Base-by-base conservation (phyloP, 30 jellyfish, hydroid and myxozoan genomes). In the Rhopilema esculentum region DNA sequence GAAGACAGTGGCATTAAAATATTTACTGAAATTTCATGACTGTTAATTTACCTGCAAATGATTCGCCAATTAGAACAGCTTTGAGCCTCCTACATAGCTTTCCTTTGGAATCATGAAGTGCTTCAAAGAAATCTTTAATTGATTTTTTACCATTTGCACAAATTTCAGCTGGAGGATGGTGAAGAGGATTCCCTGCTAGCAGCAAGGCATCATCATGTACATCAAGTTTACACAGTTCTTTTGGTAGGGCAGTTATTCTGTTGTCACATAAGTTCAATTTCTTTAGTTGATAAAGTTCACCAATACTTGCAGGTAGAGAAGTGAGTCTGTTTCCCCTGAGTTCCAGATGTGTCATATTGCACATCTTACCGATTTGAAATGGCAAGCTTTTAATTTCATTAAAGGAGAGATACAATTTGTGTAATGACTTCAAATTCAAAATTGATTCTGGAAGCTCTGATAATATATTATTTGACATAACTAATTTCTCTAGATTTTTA, bases 111-210 rank as follows among this genome's bases (percentile, higher is more conserved):
- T 51, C 29, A 21, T 86, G 79, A 49, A 80, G 28, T 0, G 97
- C 99, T 12, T 73, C 89, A 80, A 89, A 94, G 78, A 68, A 94
- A 0, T 80, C 91, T 69, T 81, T 69, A 69, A 94, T 94, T n/a
- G 97, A 53, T 1, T 85, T 57, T 27, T 72, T 66, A 1, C 99
- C 99, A 77, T 90, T 77, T 30, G 50, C 40, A 52, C 98, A 91
- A 27, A 87, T 90, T 51, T 94, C 97, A 27, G 77, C 25, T 7
- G 99, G 99, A 16, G 99, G 99, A 65, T 25, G 74, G 23, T 90
- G 99, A 16, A 94, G 78, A 1, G 97, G 97, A 70, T 94, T 94
- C 20, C 87, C 88, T 72, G 90, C 67, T 12, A 89, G 67, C 24
- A 94, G 86, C 2, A 81, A 73, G 19, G 91, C 88, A 52, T 85